These are phyloP conservation scores for Lagorchestes hirsutus DNA, from an alignment of 2,797 vertebrate genomes.

Conservation along the genomic window DNA sequence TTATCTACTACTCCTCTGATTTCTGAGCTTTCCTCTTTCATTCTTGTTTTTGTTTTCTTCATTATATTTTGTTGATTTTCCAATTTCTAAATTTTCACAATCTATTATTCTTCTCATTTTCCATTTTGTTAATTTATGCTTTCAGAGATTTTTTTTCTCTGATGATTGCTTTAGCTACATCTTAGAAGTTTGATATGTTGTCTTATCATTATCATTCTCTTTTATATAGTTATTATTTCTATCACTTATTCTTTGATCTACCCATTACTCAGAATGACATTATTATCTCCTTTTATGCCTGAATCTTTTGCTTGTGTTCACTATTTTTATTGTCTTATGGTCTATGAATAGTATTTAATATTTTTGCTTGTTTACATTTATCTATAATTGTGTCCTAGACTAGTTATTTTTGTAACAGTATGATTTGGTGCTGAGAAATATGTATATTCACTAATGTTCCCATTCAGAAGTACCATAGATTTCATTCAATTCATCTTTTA, in stretches of 20 bases:
- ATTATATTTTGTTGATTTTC: not conserved
- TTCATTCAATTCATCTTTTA: not conserved
- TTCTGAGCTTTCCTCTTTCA: not conserved
- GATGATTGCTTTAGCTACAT: not conserved
- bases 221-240: not conserved
- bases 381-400: not conserved
- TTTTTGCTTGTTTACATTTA: not conserved
- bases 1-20: not conserved
- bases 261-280: not conserved
- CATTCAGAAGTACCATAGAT: not conserved
- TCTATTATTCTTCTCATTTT: not conserved
- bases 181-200: not conserved
- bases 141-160: not conserved
- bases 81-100: not conserved
- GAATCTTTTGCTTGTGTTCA: not conserved
- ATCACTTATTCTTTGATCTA: not conserved
- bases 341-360: not conserved
- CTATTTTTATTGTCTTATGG: not conserved
- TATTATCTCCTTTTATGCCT: not conserved
- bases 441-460: not conserved
- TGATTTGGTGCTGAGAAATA: not conserved
- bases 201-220: not conserved
- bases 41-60: not conserved
- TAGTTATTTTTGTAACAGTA: not conserved
- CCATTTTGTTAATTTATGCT: not conserved